Conservation (phyloP, 1,140 invertebrate species). For the Pachypsylla venusta region DNA sequence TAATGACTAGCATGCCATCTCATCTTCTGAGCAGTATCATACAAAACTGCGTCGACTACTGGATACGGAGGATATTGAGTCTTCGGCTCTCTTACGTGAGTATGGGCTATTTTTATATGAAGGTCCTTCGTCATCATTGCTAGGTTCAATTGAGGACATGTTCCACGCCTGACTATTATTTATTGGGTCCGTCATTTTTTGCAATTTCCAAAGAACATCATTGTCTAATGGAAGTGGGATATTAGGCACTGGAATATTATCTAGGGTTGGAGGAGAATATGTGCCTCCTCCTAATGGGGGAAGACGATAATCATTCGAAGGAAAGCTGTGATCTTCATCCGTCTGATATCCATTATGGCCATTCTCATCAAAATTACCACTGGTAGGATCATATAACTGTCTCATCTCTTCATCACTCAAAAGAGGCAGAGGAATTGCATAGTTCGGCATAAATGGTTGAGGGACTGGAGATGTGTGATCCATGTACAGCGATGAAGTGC, state of each 20-base stretch:
- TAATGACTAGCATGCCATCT: background rate
- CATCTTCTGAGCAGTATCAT: background rate
- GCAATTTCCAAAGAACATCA: background rate
- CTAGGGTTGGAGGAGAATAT: background rate
- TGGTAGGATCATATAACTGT: background rate
- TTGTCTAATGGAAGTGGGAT: background rate
- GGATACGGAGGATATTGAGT: background rate
- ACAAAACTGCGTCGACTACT: background rate
- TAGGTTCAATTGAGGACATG: background rate
- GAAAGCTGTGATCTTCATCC: conserved; percentile 1
- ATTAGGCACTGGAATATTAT: background rate
- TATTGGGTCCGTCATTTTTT: no score
- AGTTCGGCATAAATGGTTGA: background rate
- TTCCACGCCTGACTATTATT: background rate
- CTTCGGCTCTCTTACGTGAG: background rate
- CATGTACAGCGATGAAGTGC: background rate
- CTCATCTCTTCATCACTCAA: conserved; percentile 3
- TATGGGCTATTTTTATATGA: background rate
- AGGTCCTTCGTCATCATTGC: background rate
- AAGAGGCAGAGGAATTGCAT: background rate
- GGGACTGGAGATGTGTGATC: conserved; percentile 3
- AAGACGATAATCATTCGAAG: background rate
- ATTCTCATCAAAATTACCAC: no score
- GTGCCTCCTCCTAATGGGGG: background rate
- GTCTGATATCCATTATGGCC: background rate